Conservation (phyloP, 2,888 invertebrate genomes). For the Muscina levida region DNA sequence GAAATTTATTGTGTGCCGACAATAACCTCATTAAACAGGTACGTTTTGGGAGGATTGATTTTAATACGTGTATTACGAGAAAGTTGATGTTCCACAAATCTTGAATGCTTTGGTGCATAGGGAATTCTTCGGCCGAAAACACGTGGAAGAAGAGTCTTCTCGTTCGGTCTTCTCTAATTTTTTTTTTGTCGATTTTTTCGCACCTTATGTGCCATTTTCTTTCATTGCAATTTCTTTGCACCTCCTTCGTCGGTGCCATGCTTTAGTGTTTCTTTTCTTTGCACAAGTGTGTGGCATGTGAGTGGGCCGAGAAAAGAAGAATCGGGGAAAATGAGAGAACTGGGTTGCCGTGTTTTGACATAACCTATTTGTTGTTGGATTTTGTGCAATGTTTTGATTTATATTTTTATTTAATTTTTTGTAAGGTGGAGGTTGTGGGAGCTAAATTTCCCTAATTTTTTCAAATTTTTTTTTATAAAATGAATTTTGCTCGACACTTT, state of each 20-base stretch:
- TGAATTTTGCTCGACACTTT: background rate
- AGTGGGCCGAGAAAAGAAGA: background rate
- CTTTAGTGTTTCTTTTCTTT: background rate
- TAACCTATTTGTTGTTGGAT: background rate
- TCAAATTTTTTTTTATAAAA: conserved; percentile 19
- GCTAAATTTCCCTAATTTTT: too few relatives aligned
- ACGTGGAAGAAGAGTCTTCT: conserved; percentile 45
- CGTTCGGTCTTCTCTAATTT: too few relatives aligned
- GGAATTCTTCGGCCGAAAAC: conserved; percentile 27
- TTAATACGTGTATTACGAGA: too few relatives aligned
- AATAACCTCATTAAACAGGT: conserved; percentile 83
- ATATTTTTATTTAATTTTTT: conserved; percentile 2
- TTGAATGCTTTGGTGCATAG: background rate
- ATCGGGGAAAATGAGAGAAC: too few relatives aligned
- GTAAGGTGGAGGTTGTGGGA: too few relatives aligned
- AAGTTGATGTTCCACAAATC: background rate
- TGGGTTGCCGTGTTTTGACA: conserved; percentile 26
- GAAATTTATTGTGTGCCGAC: conserved; percentile 83
- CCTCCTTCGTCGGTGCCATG: background rate
- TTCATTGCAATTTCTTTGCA: conserved; percentile 32
- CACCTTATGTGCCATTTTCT: conserved; percentile 1
- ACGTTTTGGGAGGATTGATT: too few relatives aligned
- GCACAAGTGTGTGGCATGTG: background rate
- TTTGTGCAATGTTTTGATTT: background rate
- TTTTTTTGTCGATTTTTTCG: conserved; percentile 8